Evolutionary conservation across 2,888 invertebrate species (phyloP).

Genomic region (Cheilosia vulpina): DNA sequence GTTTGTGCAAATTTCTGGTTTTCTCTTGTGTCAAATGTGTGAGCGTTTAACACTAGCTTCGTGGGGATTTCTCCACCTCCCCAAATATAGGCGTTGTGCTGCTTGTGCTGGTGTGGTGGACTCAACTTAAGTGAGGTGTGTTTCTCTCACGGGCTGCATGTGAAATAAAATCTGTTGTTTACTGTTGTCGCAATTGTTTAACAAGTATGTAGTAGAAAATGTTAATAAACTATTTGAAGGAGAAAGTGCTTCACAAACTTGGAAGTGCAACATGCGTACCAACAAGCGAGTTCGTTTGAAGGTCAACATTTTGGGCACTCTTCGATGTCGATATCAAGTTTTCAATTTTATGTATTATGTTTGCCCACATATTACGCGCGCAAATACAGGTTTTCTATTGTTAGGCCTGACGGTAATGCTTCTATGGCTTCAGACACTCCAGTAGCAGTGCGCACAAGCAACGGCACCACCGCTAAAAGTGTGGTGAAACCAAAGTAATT

Average conservation of each 20-base stretch:
- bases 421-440: constrained; percentile 13
- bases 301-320: constrained; percentile 23
- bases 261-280: too few species aligned
- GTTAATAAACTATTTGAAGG: constrained; percentile 52
- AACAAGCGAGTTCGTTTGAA: constrained; percentile 14
- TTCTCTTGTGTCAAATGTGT: neutral
- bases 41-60: constrained; percentile 2
- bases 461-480: constrained; percentile 6
- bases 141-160: constrained; percentile 11
- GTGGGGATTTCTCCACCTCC: constrained; percentile 10
- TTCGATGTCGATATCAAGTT: constrained; percentile 21
- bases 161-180: constrained; percentile 3
- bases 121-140: constrained; percentile 6
- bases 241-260: constrained; percentile 46
- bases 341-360: constrained; percentile 9
- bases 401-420: neutral
- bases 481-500: constrained; percentile 40
- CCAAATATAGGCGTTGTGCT: neutral
- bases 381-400: constrained; percentile 15
- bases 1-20: constrained; percentile 18
- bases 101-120: neutral
- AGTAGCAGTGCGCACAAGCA: constrained; percentile 9
- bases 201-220: neutral
- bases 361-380: neutral
- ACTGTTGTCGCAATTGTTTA: constrained; percentile 34